Percentiles rank a stretch among this genome's conserved stretches.
Conservation (phyloP, 2,888 invertebrate species). For the Steromphala cineraria region DNA sequence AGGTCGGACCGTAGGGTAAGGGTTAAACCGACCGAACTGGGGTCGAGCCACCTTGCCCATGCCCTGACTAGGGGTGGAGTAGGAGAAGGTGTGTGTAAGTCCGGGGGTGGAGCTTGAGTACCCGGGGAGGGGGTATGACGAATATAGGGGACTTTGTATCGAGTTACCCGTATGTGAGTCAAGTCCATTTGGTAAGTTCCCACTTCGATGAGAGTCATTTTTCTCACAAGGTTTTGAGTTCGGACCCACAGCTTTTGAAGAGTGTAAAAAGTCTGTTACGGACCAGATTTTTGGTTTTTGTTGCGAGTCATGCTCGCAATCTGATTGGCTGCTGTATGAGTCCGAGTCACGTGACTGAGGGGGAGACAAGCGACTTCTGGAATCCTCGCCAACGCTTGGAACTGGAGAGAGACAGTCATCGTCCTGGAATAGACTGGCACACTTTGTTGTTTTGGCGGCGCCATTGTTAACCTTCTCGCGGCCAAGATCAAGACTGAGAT, state of each 20-base stretch:
- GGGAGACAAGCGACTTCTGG: conserved; percentile 34
- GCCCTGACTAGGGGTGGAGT: background rate
- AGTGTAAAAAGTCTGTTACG: conserved; percentile 50
- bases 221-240: background rate
- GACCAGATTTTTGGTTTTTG: conserved; percentile 67
- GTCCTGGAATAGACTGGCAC: conserved; percentile 4
- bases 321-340: conserved; percentile 28
- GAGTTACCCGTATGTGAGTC: background rate
- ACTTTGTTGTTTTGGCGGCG: background rate
- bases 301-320: conserved; percentile 33
- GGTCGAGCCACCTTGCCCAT: conserved; percentile 27
- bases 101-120: background rate
- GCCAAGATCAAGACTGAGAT: background rate
- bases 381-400: conserved; percentile 37
- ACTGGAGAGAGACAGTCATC: conserved; percentile 32
- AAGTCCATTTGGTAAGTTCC: background rate
- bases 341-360: conserved; percentile 39
- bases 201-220: conserved; percentile 7
- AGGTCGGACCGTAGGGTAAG: conserved; percentile 22
- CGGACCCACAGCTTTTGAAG: conserved; percentile 1
- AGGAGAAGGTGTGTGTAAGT: background rate
- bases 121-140: conserved; percentile 27
- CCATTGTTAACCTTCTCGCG: background rate
- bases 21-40: background rate
- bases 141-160: background rate